phyloP scores from a whole-genome alignment of 1,140 invertebrate genomes.

The Wasmannia auropunctata region DNA sequence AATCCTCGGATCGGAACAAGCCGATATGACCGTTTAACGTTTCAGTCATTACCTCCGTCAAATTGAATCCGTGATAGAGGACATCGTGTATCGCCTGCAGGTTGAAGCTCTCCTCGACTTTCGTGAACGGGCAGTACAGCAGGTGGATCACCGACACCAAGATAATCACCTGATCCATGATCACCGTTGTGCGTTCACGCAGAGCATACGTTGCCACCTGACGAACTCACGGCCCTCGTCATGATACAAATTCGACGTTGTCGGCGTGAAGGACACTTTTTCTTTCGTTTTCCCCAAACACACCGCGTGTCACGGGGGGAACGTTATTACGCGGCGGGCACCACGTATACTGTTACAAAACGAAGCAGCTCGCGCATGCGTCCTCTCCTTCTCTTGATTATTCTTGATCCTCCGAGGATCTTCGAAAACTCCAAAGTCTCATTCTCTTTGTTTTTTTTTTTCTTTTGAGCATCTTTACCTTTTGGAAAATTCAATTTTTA shows the following conservation, averaged over 20 bases:
- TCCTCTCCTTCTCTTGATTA: not conserved
- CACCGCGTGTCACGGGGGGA: not conserved
- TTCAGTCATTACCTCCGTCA: conserved; percentile 90
- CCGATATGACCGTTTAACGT: not conserved
- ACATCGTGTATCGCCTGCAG: conserved; percentile 99
- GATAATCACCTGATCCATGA: conserved; percentile 85
- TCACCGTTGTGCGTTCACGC: conserved; percentile 27
- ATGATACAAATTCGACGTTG: conserved; percentile 22
- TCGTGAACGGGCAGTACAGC: conserved; percentile 97
- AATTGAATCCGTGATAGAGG: conserved; percentile 93
- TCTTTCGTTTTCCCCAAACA: not conserved
- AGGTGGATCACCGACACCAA: conserved; percentile 91
- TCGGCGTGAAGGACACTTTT: not conserved
- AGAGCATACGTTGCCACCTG: not conserved
- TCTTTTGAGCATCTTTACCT: no score
- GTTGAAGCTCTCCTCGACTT: conserved; percentile 99
- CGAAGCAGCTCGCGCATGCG: not conserved
- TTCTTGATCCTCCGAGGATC: not conserved
- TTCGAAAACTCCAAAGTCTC: not conserved
- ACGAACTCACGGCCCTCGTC: not conserved
- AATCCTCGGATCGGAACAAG: no score
- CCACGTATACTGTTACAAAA: conserved; percentile 23
- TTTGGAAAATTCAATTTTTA: no score
- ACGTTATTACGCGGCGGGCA: not conserved
- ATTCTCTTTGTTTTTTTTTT: not conserved